Percentiles rank a stretch among this genome's conserved stretches.
Conservation (phyloP, 2,797 vertebrate genomes). For the Avahi laniger region DNA sequence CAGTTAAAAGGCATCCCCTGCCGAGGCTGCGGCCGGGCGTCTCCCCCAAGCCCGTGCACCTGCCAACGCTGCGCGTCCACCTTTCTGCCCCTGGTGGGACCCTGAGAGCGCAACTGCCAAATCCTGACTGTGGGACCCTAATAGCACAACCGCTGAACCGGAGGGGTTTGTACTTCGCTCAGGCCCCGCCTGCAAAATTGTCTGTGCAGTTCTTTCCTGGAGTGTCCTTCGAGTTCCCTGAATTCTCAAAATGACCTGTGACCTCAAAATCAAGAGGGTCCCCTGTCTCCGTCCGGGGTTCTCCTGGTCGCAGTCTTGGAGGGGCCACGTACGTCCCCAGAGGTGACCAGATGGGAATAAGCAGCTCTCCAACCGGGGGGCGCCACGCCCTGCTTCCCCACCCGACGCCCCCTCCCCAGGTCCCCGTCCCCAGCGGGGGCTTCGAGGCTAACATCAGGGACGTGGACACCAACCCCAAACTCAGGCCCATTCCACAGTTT, state of each 20-base stretch:
- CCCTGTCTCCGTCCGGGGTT: not conserved
- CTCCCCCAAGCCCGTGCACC: fast-evolving
- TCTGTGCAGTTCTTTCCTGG: not conserved
- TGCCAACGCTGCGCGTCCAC: fast-evolving
- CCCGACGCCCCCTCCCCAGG: not conserved
- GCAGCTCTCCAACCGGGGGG: not conserved
- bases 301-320: not conserved
- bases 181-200: too few relatives aligned
- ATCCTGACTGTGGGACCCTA: too few relatives aligned
- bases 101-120: too few relatives aligned
- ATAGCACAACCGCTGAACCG: not conserved
- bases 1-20: not conserved
- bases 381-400: fast-evolving
- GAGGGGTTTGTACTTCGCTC: not conserved
- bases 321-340: not conserved
- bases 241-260: not conserved
- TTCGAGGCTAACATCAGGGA: too few relatives aligned
- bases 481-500: not conserved
- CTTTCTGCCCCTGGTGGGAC: not conserved
- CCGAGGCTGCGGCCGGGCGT: fast-evolving
- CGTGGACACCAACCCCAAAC: not conserved
- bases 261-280: not conserved
- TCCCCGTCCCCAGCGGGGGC: not conserved
- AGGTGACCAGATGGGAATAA: not conserved
- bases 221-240: not conserved